Evolutionary conservation across 2,888 invertebrate genomes (phyloP), one percentile per base, ranked within the genome.

Genomic region (Netelia melanura): DNA sequence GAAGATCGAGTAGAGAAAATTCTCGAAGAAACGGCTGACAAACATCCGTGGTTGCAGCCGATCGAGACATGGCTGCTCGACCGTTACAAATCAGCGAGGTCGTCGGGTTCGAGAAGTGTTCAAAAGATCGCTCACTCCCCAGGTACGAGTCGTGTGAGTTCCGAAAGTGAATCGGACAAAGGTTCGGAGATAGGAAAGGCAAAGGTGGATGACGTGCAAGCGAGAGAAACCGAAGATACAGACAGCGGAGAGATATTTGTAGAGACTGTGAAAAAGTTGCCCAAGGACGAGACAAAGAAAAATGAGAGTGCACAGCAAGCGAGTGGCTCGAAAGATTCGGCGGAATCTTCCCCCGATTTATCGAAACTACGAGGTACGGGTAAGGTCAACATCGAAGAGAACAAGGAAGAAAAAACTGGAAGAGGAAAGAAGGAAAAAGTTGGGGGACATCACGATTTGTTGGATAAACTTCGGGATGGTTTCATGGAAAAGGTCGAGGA

Each of bases 401-500:
- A 56, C 23, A 82, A 78, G n/a, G 78, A 65, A 14, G 79, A 54
- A 44, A 72, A 64, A 14, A 61, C 67, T 38, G 61, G 23, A 43
- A 58, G n/a, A 61, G 76, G 25, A n/a, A 86, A 85, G 67, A 23
- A 68, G 9, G 86, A 81, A 10, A 85, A 81, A 83, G n/a, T 48
- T 23, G 86, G 84, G 23, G 74, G 30, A 23, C 67, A 83, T 21
- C 86, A 81, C 43, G 86, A 86, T 79, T 84, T 88, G 54, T 54
- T 88, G 64, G 88, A 88, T 30, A 86, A 83, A 85, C 74, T 88
- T 14, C 84, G 87, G 54, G 91, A 87, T n/a, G 91, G 90, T 62
- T 89, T 96, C 82, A 95, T 94, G 91, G 95, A 95, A 86, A 94
- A 95, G 86, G 94, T 95, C 64, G 96, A 96, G 88, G 94, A 94